phyloP scores from a whole-genome alignment of 2,113 vertebrate genomes.

The Podocnemis expansa region DNA sequence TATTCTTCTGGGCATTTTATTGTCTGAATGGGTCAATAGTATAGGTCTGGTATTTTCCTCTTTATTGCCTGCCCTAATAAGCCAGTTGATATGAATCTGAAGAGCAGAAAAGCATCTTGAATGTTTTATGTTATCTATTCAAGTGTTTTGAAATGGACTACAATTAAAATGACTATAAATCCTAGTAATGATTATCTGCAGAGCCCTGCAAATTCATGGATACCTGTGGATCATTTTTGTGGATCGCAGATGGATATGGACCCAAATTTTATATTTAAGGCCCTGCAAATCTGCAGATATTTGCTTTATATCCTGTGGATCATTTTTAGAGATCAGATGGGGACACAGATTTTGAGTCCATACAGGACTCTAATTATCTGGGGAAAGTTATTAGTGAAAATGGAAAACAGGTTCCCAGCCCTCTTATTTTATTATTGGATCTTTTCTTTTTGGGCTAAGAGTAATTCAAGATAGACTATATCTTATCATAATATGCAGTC shows the following conservation, averaged over 20 bases:
- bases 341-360: too few relatives aligned
- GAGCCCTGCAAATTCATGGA: too few relatives aligned
- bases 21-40: neutral
- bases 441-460: neutral
- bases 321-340: too few relatives aligned
- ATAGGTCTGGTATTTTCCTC: neutral
- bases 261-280: too few relatives aligned
- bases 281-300: too few relatives aligned
- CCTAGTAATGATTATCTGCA: neutral
- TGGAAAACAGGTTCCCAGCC: neutral
- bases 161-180: neutral
- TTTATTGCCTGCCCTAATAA: neutral
- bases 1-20: neutral
- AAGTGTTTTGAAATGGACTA: neutral
- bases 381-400: neutral
- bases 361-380: neutral
- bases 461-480: neutral
- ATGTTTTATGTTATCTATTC: neutral
- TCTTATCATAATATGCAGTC: neutral
- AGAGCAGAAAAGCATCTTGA: neutral
- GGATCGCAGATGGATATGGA: too few relatives aligned
- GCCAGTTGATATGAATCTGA: neutral
- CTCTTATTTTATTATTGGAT: neutral
- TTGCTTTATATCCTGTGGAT: too few relatives aligned
- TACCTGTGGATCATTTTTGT: too few relatives aligned